A percentile compares a stretch with the other conserved stretches of the same genome.
Evolutionary conservation across 2,888 invertebrate species (phyloP).

Genomic region (Cinara cedri): DNA sequence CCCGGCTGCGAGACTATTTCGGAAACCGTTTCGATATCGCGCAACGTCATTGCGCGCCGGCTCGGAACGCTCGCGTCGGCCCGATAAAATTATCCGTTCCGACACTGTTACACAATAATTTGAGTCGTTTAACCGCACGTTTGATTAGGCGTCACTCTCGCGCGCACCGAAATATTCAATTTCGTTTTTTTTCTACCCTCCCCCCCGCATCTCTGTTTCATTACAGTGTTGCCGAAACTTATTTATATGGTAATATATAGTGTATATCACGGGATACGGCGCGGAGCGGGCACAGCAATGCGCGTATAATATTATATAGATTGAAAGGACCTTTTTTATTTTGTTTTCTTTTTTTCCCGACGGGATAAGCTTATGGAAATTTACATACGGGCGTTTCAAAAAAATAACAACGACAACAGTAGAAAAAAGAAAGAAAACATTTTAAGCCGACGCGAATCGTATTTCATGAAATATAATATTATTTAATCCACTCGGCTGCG

Average conservation of each 20-base stretch:
- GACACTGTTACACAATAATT: neutral
- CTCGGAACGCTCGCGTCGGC: no score
- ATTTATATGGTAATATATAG: slow-evolving; percentile 33
- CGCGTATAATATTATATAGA: no score
- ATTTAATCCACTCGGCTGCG: slow-evolving; percentile 28
- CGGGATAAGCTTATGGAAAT: slow-evolving; percentile 15
- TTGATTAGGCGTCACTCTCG: neutral
- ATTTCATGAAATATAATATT: slow-evolving; percentile 39
- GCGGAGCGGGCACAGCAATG: neutral
- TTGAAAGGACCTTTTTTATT: neutral
- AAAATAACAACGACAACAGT: neutral
- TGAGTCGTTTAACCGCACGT: neutral
- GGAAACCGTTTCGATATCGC: no score
- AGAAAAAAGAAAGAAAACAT: neutral
- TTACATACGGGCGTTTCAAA: slow-evolving; percentile 13
- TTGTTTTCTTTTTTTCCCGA: no score
- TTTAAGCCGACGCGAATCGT: slow-evolving; percentile 5
- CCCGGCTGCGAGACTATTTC: no score
- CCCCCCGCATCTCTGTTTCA: no score
- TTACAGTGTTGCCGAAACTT: neutral
- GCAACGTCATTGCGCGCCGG: no score
- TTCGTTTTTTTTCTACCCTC: slow-evolving; percentile 13
- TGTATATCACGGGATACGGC: neutral
- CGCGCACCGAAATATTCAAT: neutral
- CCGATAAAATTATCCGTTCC: neutral